phyloP scores from a whole-genome alignment of 2,888 invertebrate genomes.

The Didymodactylos carnosus region DNA sequence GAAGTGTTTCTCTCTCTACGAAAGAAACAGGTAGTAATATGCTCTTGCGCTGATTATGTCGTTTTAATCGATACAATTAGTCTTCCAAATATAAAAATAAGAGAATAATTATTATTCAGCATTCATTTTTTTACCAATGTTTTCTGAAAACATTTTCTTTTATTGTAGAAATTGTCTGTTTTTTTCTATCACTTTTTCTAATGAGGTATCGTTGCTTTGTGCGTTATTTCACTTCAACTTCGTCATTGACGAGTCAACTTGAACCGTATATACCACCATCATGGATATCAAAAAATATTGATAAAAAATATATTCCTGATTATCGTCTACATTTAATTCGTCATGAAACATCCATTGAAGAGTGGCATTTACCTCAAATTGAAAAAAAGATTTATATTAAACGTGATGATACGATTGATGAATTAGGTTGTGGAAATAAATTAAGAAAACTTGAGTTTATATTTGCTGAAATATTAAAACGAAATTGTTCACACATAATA shows the following conservation, averaged over 20 bases:
- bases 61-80: too few species aligned
- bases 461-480: constrained; percentile 23
- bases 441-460: constrained; percentile 27
- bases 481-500: constrained; percentile 23
- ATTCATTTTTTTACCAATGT: too few species aligned
- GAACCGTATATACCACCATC: background rate
- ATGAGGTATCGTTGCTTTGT: too few species aligned
- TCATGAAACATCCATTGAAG: background rate
- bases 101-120: too few species aligned
- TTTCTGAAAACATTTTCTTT: too few species aligned
- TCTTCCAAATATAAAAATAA: too few species aligned
- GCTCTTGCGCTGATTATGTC: too few species aligned
- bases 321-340: background rate
- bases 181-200: too few species aligned
- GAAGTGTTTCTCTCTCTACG: too few species aligned
- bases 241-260: background rate
- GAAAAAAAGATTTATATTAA: background rate
- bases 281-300: background rate
- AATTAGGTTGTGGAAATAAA: constrained; percentile 8
- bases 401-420: constrained; percentile 6
- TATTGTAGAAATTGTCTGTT: too few species aligned
- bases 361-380: background rate
- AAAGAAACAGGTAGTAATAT: too few species aligned
- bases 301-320: background rate
- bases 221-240: too few species aligned